A percentile compares a stretch with the other conserved stretches of the same genome.
These are phyloP conservation scores for Callyntrura guangdongensis DNA, from an alignment of 2,888 invertebrate species.

Conservation along the genomic window DNA sequence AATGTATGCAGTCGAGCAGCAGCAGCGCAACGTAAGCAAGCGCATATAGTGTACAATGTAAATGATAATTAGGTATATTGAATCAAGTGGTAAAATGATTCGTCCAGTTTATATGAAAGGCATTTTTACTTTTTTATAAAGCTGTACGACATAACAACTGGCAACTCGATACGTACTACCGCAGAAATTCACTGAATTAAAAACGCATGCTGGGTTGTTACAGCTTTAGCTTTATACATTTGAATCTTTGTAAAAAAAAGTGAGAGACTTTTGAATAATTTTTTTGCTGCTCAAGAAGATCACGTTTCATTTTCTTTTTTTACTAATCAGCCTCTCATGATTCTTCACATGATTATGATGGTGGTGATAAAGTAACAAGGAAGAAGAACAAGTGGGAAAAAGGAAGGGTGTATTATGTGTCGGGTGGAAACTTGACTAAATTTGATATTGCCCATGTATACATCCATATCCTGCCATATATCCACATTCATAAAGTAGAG, in stretches of 20 bases:
- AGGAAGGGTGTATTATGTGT: constrained; percentile 41
- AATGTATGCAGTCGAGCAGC: background rate
- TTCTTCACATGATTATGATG: constrained; percentile 36
- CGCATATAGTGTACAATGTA: background rate
- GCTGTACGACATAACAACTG: background rate
- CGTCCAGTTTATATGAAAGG: constrained; percentile 5
- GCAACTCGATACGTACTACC: background rate
- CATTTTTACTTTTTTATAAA: background rate
- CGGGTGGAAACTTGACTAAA: constrained; percentile 60
- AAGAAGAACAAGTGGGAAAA: constrained; percentile 32
- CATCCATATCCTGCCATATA: background rate
- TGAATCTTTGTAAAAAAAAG: background rate
- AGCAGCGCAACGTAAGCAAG: background rate
- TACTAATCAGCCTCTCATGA: constrained; percentile 71
- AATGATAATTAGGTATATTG: constrained; percentile 10
- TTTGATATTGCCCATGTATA: constrained; percentile 40
- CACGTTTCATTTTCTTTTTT: constrained; percentile 70
- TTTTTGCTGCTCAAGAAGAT: constrained; percentile 61
- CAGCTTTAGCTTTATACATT: background rate
- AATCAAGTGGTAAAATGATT: background rate
- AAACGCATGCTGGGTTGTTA: background rate
- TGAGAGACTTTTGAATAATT: background rate
- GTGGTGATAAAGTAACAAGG: constrained; percentile 45
- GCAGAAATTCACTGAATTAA: no score
- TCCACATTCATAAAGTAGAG: background rate